These are phyloP conservation scores for Stichopus chloronotus DNA, from an alignment of 35 echinoderm and acorn worm species.

Conservation along the genomic window DNA sequence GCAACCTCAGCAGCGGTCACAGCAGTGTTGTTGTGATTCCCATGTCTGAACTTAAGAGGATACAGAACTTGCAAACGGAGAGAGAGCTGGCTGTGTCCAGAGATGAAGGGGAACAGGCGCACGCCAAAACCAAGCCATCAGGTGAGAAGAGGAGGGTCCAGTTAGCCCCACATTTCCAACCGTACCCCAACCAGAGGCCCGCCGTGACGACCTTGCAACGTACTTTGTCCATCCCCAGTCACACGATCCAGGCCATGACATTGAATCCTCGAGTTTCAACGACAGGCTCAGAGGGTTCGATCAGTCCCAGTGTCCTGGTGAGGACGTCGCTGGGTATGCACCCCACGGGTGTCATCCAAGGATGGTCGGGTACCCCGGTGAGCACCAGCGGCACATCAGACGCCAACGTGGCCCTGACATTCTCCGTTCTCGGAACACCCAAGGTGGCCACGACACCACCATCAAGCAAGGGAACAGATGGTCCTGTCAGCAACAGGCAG, in stretches of 20 bases:
- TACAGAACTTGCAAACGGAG: background rate
- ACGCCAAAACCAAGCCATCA: background rate
- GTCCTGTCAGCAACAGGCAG: background rate
- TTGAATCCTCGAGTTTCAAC: constrained; percentile 2
- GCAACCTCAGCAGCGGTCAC: background rate
- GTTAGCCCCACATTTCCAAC: constrained; percentile 9
- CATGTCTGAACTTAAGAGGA: background rate
- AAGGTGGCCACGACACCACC: background rate
- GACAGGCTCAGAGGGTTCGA: background rate
- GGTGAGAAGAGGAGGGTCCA: background rate
- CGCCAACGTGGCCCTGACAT: constrained; percentile 9
- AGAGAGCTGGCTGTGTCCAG: background rate
- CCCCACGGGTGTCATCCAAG: background rate
- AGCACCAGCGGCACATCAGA: background rate
- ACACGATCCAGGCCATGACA: constrained; percentile 1
- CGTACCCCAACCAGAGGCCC: constrained; percentile 5
- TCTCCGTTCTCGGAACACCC: constrained; percentile 30
- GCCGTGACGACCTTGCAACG: constrained; percentile 5
- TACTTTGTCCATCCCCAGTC: constrained; percentile 26
- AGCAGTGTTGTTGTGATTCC: constrained; percentile 7
- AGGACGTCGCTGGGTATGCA: background rate
- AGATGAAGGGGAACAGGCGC: background rate
- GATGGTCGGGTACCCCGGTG: background rate
- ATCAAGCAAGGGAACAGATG: background rate
- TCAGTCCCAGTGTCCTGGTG: constrained; percentile 12